Evolutionary conservation across 2,888 invertebrate genomes (phyloP), one percentile per base, ranked within the genome.

Genomic region (Piscicola geometra): DNA sequence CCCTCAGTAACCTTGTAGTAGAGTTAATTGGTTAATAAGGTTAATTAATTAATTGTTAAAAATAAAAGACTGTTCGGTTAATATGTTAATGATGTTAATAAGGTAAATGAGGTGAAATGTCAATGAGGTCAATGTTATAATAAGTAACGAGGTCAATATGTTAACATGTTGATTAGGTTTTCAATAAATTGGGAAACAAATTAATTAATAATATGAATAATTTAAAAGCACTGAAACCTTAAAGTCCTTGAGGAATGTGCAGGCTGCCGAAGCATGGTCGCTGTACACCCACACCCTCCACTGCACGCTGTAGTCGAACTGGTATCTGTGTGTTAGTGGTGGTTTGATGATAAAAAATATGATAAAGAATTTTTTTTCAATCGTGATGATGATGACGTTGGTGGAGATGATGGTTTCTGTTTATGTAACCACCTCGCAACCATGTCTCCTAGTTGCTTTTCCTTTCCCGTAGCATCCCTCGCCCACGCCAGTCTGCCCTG

Each of bases 1-100:
- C 91, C 90, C 75, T 91, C 81, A 71, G 82, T 82, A 60, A 81
- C 75, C 50, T 47, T 47, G 9, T 9, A 47, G n/a, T n/a, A n/a
- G n/a, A 47, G 12, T 9, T 47, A 9, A 47, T 15, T 47, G 12
- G 21, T 47, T 47, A 47, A 15, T 15, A 47, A 47, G 21, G 50
- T 21, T 47, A 47, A 47, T 9, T 47, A 47, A 15, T 9, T 15
- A 47, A 47, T 47, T 9, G 21, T 15, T 15, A 47, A 47, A 47
- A 47, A 47, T n/a, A n/a, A n/a, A n/a, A n/a, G n/a, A n/a, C n/a
- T n/a, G n/a, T n/a, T n/a, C n/a, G n/a, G n/a, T n/a, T n/a, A n/a
- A n/a, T n/a, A n/a, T n/a, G n/a, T n/a, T n/a, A n/a, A n/a, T n/a
- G n/a, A n/a, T n/a, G n/a, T n/a, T n/a, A n/a, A n/a, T n/a, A n/a